Evolutionary conservation across 2,113 vertebrate genomes (phyloP).

Genomic region (Montifringilla adamsi): DNA sequence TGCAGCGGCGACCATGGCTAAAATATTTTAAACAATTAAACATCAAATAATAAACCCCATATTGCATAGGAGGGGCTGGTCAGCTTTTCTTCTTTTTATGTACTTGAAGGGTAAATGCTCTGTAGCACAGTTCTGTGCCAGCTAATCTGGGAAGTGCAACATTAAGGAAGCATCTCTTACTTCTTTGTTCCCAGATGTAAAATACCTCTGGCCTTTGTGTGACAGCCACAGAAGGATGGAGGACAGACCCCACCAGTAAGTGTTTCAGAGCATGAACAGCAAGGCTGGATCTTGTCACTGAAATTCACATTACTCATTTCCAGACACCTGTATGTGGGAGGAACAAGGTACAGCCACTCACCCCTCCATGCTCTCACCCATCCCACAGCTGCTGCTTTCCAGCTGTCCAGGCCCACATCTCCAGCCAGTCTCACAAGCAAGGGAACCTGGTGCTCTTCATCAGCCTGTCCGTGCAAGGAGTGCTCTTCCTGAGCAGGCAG

Average conservation of each 20-base stretch:
- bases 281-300: neutral
- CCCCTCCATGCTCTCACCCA: neutral
- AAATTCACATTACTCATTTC: neutral
- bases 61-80: neutral
- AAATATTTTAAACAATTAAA: neutral
- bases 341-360: neutral
- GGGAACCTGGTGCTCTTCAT: neutral
- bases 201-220: neutral
- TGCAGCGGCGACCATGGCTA: neutral
- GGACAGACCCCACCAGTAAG: neutral
- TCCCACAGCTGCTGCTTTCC: neutral
- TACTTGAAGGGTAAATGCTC: neutral
- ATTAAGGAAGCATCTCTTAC: neutral
- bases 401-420: neutral
- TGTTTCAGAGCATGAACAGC: neutral
- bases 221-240: neutral
- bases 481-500: accelerated
- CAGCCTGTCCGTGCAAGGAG: neutral
- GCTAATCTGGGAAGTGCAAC: neutral
- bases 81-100: neutral
- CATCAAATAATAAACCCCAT: neutral
- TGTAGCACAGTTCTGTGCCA: neutral
- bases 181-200: neutral
- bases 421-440: neutral
- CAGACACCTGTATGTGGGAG: neutral